A percentile compares a stretch with the other conserved stretches of the same genome.
Conservation (phyloP, 2,888 invertebrate species). For the Teinopalpus imperialis region DNA sequence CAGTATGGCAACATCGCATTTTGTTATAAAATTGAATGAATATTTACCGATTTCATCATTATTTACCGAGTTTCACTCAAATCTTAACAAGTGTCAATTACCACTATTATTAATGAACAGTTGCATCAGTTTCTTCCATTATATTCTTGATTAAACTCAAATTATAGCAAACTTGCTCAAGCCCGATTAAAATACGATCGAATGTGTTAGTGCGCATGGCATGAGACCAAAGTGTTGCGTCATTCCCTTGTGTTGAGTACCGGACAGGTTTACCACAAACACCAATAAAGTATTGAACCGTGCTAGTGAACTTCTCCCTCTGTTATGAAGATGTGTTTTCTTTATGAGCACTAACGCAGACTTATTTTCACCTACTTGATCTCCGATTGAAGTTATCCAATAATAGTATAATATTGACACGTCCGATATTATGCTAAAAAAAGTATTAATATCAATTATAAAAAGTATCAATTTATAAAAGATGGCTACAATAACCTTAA, state of each 20-base stretch:
- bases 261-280: constrained; percentile 7
- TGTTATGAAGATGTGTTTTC: not conserved
- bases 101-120: not conserved
- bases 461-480: no score
- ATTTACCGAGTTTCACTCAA: no score
- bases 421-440: no score
- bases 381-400: no score
- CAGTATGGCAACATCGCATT: constrained; percentile 41
- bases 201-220: constrained; percentile 8
- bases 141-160: not conserved
- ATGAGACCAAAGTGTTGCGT: constrained; percentile 4
- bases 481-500: no score
- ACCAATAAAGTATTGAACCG: constrained; percentile 8
- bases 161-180: not conserved
- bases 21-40: constrained; percentile 14
- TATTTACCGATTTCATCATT: not conserved
- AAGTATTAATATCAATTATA: no score
- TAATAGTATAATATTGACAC: no score
- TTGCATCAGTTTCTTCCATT: no score
- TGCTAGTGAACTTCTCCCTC: constrained; percentile 9
- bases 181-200: not conserved
- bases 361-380: no score
- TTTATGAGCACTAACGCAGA: no score
- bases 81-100: not conserved
- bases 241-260: constrained; percentile 5